These are phyloP conservation scores for Punctoribates punctum DNA, from an alignment of 2,888 invertebrate genomes.

Conservation along the genomic window DNA sequence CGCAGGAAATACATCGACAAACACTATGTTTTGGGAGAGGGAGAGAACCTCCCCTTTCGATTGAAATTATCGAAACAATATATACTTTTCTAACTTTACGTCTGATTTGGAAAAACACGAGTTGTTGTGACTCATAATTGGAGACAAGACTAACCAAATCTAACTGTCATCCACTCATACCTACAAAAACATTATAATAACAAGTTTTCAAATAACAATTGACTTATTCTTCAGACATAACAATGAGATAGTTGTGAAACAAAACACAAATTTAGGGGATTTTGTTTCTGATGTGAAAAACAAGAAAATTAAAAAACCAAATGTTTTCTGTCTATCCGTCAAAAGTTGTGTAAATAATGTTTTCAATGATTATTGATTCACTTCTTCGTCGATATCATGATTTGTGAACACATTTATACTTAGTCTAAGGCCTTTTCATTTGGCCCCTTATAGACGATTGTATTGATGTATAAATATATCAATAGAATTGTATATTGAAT, in stretches of 20 bases:
- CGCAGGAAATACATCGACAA: slow-evolving; percentile 10
- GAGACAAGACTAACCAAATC: neutral
- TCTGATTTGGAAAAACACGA: neutral
- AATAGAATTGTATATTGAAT: slow-evolving; percentile 1
- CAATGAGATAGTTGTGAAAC: neutral
- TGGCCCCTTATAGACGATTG: neutral
- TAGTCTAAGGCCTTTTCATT: neutral
- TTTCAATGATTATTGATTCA: slow-evolving; percentile 6
- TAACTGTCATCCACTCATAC: slow-evolving; percentile 8
- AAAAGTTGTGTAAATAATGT: slow-evolving; percentile 4
- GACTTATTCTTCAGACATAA: neutral
- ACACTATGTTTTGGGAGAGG: neutral
- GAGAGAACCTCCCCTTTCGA: neutral
- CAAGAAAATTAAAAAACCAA: neutral
- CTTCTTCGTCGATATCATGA: neutral
- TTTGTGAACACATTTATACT: neutral
- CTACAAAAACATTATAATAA: neutral
- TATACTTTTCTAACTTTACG: neutral
- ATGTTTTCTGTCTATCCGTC: neutral
- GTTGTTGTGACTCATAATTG: neutral
- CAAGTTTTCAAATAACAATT: neutral
- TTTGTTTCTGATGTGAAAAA: no score
- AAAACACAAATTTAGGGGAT: neutral
- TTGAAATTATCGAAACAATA: neutral
- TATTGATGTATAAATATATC: neutral